Percentiles rank a stretch among this genome's conserved stretches.
phyloP scores from a whole-genome alignment of 64 coral and sea anemone genomes.

The Pocillopora damicornis region DNA sequence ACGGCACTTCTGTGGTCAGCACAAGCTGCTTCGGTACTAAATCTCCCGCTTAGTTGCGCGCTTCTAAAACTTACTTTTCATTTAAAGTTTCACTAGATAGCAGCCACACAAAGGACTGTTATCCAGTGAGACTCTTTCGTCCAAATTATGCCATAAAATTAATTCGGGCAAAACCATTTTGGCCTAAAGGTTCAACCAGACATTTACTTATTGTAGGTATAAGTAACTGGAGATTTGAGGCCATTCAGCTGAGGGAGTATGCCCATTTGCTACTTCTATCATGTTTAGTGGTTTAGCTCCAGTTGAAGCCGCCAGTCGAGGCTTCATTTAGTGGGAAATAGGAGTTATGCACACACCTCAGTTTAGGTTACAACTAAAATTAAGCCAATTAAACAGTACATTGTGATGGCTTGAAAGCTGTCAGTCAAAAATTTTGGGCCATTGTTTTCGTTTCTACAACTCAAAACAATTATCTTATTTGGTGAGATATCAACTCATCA shows the following conservation, averaged over 20 bases:
- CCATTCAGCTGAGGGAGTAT: background rate
- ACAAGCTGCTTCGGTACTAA: background rate
- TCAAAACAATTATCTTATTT: too few species aligned
- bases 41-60: background rate
- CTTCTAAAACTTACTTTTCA: background rate
- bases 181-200: constrained; percentile 6
- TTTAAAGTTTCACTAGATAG: background rate
- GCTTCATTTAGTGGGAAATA: background rate
- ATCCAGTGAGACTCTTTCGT: background rate
- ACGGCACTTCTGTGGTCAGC: background rate
- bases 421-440: background rate
- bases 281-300: background rate
- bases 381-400: background rate
- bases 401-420: background rate
- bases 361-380: background rate
- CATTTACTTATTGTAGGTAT: background rate
- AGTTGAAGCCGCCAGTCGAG: background rate
- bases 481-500: too few species aligned
- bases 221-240: background rate
- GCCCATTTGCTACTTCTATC: background rate
- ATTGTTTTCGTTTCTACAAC: background rate
- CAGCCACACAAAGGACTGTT: background rate
- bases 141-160: background rate
- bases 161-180: background rate
- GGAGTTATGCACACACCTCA: background rate